A percentile compares a stretch with the other conserved stretches of the same genome.
Conservation (phyloP, 1,140 invertebrate genomes). For the Acromyrmex charruanus region DNA sequence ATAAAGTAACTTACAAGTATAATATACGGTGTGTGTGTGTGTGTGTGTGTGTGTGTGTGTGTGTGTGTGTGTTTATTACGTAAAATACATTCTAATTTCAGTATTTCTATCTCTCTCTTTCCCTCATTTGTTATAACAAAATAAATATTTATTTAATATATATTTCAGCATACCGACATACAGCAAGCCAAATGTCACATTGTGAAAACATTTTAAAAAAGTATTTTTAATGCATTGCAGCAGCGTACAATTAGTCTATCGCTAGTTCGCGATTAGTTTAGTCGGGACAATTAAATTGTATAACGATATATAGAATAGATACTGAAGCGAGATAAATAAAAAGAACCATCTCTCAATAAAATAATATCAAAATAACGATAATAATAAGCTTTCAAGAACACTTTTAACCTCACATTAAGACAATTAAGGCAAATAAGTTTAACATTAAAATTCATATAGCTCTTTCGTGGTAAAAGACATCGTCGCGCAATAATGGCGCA, state of each 20-base stretch:
- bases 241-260: conserved; percentile 36
- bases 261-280: conserved; percentile 13
- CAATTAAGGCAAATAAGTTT: conserved; percentile 34
- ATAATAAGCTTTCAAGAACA: conserved; percentile 4
- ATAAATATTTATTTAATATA: conserved; percentile 46
- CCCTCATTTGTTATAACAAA: conserved; percentile 30
- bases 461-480: background rate
- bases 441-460: background rate
- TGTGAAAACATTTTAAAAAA: background rate
- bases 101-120: conserved; percentile 22
- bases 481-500: conserved; percentile 10
- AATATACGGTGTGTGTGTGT: background rate
- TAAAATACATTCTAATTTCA: conserved; percentile 43
- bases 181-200: conserved; percentile 18
- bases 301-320: conserved; percentile 19
- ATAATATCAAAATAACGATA: conserved; percentile 30
- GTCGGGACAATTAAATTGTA: conserved; percentile 26
- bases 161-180: conserved; percentile 35
- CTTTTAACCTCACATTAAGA: background rate
- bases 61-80: conserved; percentile 1
- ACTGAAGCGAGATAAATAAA: background rate
- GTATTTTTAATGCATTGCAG: conserved; percentile 6
- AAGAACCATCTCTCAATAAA: conserved; percentile 19
- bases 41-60: background rate
- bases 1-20: conserved; percentile 37